phyloP scores from a whole-genome alignment of 2,888 invertebrate genomes.

The Thymelicus acteon region DNA sequence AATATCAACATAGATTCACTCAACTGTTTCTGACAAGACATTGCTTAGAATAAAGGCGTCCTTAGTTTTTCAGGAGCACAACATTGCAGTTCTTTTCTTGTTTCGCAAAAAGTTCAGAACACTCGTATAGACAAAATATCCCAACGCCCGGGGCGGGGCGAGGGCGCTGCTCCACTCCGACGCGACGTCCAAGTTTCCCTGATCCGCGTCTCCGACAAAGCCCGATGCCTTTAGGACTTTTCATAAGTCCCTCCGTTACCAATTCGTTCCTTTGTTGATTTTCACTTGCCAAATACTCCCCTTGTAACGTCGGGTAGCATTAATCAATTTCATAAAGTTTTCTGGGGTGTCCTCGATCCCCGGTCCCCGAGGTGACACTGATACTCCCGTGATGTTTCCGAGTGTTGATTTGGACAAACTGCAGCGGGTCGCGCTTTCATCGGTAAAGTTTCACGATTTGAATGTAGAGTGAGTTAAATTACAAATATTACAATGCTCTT shows the following conservation, averaged over 20 bases:
- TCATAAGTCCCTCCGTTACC: conserved; percentile 13
- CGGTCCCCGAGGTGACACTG: neutral
- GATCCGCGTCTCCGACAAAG: conserved; percentile 24
- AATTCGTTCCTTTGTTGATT: conserved; percentile 33
- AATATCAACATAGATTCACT: no score
- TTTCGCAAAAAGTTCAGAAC: neutral
- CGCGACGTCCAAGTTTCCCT: conserved; percentile 21
- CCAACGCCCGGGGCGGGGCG: neutral
- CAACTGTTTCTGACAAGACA: neutral
- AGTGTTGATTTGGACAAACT: conserved; percentile 4
- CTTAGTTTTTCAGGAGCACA: neutral
- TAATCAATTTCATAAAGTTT: conserved; percentile 27
- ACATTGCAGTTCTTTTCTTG: neutral
- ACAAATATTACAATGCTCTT: neutral
- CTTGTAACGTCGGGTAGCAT: conserved; percentile 5
- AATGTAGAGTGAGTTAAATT: conserved; percentile 3
- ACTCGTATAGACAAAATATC: conserved; percentile 2
- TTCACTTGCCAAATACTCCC: conserved; percentile 28
- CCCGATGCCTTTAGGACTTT: conserved; percentile 30
- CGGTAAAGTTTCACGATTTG: neutral
- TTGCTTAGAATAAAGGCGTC: neutral
- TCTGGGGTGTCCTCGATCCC: neutral
- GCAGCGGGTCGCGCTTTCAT: neutral
- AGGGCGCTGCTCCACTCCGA: neutral
- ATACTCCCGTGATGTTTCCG: neutral